Conservation (phyloP, 1,140 invertebrate genomes). For the Calephelis nemesis region DNA sequence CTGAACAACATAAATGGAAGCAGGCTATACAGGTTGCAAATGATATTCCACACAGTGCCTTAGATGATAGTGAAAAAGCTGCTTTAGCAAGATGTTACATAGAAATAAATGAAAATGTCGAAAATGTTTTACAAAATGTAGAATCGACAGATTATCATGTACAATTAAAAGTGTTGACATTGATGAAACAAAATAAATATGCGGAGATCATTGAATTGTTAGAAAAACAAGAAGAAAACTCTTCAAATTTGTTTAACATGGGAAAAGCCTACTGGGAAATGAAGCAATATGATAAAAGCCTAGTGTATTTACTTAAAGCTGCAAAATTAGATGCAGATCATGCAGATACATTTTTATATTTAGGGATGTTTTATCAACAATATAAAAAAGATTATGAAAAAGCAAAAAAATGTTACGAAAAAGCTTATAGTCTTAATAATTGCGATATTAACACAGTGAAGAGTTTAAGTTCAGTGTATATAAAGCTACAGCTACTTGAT, state of each 20-base stretch:
- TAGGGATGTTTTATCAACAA: slow-evolving; percentile 87
- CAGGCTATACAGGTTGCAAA: slow-evolving; percentile 56
- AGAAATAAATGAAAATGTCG: slow-evolving; percentile 49
- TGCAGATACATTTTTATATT: slow-evolving; percentile 86
- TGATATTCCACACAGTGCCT: slow-evolving; percentile 43
- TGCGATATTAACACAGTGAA: slow-evolving; percentile 83
- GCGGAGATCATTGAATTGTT: slow-evolving; percentile 79
- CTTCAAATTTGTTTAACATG: slow-evolving; percentile 81
- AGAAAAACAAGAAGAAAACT: slow-evolving; percentile 66
- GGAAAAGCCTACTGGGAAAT: slow-evolving; percentile 85
- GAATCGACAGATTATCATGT: slow-evolving; percentile 47
- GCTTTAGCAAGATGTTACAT: slow-evolving; percentile 63
- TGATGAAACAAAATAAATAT: slow-evolving; percentile 76
- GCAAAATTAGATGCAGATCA: slow-evolving; percentile 86
- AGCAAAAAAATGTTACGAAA: slow-evolving; percentile 90
- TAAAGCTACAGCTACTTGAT: slow-evolving; percentile 83
- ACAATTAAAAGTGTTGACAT: slow-evolving; percentile 59
- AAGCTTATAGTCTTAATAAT: slow-evolving; percentile 87
- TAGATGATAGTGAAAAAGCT: slow-evolving; percentile 48
- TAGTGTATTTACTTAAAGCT: slow-evolving; percentile 85
- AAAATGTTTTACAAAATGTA: slow-evolving; percentile 49
- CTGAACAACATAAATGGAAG: slow-evolving; percentile 75
- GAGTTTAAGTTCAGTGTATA: slow-evolving; percentile 87
- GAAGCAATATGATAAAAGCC: slow-evolving; percentile 81
- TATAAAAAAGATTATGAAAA: slow-evolving; percentile 82